These are phyloP conservation scores for Rhabdomys pumilio DNA, from an alignment of 2,797 vertebrate genomes.

Conservation along the genomic window DNA sequence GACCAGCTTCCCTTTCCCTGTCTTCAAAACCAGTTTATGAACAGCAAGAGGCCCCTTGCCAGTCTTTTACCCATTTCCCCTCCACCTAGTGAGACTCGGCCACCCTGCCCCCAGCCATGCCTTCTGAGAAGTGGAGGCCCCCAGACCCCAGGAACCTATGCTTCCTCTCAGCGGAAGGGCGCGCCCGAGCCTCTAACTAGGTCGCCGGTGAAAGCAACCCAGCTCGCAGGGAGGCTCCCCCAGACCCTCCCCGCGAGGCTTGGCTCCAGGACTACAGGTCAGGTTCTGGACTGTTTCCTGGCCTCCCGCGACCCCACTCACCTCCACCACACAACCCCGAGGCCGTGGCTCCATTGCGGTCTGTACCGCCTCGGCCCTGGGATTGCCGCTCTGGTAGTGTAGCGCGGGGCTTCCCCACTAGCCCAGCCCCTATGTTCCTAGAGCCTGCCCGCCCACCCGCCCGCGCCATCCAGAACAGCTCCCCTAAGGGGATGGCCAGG, in stretches of 20 bases:
- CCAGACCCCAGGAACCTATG: background rate
- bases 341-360: conserved; percentile 64
- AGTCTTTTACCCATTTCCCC: background rate
- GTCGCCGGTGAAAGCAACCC: background rate
- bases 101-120: background rate
- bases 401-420: conserved; percentile 29
- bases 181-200: conserved; percentile 57
- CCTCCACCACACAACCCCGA: background rate
- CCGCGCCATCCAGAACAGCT: background rate
- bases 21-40: background rate
- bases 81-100: background rate
- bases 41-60: background rate
- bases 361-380: background rate
- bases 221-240: background rate
- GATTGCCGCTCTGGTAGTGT: background rate
- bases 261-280: background rate
- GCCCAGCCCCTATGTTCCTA: background rate
- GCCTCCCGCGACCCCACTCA: conserved; percentile 46
- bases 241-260: background rate
- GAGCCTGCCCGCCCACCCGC: background rate
- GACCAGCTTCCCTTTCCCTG: background rate
- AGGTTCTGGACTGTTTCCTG: background rate
- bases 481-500: background rate
- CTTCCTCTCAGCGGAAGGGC: conserved; percentile 71
- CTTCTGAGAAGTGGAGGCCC: background rate